A percentile compares a stretch with the other conserved stretches of the same genome.
Evolutionary conservation across 1,140 invertebrate genomes (phyloP).

Genomic region (Penaeus japonicus): DNA sequence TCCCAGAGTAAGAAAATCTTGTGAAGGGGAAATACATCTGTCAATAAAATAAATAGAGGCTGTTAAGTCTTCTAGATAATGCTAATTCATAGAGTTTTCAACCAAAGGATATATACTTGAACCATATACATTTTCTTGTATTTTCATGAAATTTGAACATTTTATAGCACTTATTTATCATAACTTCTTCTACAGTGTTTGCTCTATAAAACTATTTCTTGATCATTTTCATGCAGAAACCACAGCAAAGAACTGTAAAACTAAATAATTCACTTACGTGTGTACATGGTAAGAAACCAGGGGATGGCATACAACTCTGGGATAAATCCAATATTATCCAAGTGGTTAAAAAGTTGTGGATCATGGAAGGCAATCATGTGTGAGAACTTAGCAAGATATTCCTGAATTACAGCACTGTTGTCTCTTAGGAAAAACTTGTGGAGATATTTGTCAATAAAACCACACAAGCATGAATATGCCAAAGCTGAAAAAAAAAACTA

Average conservation of each 20-base stretch:
- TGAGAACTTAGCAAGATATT: slow-evolving; percentile 96
- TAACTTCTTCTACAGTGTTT: too few relatives aligned
- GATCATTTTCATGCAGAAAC: background rate
- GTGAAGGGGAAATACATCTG: slow-evolving; percentile 96
- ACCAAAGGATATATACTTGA: background rate
- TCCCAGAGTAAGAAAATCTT: slow-evolving; percentile 99
- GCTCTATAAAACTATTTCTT: too few relatives aligned
- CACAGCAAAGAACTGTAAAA: background rate
- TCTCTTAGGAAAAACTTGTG: slow-evolving; percentile 99
- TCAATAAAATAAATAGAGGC: background rate
- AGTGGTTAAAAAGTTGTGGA: slow-evolving; percentile 88
- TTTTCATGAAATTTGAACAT: too few relatives aligned
- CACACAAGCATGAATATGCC: slow-evolving; percentile 91
- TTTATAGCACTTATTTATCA: too few relatives aligned
- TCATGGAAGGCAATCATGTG: slow-evolving; percentile 96
- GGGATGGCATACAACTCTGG: slow-evolving; percentile 99
- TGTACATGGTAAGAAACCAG: slow-evolving; percentile 99
- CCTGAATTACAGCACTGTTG: slow-evolving; percentile 95
- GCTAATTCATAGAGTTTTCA: background rate
- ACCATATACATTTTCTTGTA: background rate
- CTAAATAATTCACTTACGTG: slow-evolving; percentile 76
- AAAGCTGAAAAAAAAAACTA: slow-evolving; percentile 72
- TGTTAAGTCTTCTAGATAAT: background rate
- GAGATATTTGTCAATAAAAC: slow-evolving; percentile 96
- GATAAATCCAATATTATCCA: slow-evolving; percentile 92